Conservation (phyloP, 1,140 invertebrate species). For the Periplaneta americana region DNA sequence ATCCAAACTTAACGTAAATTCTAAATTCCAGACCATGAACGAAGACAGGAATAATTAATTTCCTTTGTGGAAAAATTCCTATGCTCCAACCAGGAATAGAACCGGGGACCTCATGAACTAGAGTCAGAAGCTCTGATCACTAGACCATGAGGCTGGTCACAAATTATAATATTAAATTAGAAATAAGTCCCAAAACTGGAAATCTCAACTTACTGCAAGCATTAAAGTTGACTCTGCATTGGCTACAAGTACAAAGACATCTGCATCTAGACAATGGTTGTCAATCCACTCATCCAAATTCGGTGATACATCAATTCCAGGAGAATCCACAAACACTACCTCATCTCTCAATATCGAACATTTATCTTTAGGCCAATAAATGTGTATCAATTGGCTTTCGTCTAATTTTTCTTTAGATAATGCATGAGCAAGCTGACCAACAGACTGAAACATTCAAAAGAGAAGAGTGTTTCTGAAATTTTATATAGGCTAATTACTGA, state of each 20-base stretch:
- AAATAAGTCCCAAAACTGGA: no score
- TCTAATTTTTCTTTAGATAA: slow-evolving; percentile 85
- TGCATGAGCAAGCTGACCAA: slow-evolving; percentile 89
- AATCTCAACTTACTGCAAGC: slow-evolving; percentile 76
- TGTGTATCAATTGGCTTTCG: slow-evolving; percentile 81
- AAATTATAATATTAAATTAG: no score
- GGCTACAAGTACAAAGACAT: slow-evolving; percentile 98
- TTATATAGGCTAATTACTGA: no score
- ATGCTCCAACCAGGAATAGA: no score
- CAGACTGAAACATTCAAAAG: slow-evolving; percentile 55
- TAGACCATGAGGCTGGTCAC: no score
- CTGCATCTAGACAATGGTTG: slow-evolving; percentile 97
- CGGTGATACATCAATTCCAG: slow-evolving; percentile 96
- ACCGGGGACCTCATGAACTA: no score
- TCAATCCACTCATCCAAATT: slow-evolving; percentile 99
- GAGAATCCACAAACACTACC: slow-evolving; percentile 97
- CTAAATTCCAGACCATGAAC: no score
- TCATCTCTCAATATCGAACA: slow-evolving; percentile 93
- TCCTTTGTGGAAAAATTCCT: no score
- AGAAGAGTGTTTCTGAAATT: no score
- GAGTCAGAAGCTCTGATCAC: no score
- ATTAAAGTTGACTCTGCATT: slow-evolving; percentile 99
- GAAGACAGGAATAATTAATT: no score
- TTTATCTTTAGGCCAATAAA: slow-evolving; percentile 95
- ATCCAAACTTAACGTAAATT: no score